These are phyloP conservation scores for Porites divaricata DNA, from an alignment of 92 coral and sea anemone genomes.

Conservation along the genomic window DNA sequence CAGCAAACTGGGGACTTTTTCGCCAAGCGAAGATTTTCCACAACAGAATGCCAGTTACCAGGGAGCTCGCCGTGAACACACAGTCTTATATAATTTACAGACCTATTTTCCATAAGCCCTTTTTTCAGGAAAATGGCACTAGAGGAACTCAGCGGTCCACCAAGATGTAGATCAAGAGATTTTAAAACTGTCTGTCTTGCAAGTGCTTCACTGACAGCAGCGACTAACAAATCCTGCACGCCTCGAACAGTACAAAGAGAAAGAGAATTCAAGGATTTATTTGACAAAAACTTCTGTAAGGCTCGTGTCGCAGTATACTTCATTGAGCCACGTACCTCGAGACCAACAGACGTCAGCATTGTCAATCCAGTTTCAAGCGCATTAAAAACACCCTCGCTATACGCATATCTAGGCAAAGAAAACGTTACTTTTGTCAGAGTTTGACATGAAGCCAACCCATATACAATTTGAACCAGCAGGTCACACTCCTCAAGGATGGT, in stretches of 20 bases:
- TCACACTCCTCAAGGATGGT: neutral
- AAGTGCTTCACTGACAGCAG: neutral
- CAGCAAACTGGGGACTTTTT: neutral
- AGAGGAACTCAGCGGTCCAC: neutral
- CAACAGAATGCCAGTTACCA: neutral
- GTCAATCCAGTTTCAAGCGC: conserved; percentile 5
- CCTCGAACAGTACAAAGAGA: neutral
- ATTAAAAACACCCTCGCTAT: neutral
- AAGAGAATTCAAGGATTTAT: neutral
- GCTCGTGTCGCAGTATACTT: neutral
- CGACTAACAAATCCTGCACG: neutral
- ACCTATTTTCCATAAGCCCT: neutral
- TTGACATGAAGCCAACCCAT: neutral
- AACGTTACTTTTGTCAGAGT: neutral
- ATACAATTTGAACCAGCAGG: neutral
- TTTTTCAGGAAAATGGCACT: neutral
- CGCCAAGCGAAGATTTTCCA: neutral
- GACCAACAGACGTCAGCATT: neutral
- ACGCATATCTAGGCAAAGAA: neutral
- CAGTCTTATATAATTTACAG: neutral
- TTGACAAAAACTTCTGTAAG: neutral
- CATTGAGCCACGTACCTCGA: neutral
- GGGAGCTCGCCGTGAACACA: conserved; percentile 14
- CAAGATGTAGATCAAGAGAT: neutral
- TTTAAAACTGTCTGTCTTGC: neutral